A percentile compares a stretch with the other conserved stretches of the same genome.
Evolutionary conservation across 2,888 invertebrate genomes (phyloP).

Genomic region (Lumbricus terrestris): DNA sequence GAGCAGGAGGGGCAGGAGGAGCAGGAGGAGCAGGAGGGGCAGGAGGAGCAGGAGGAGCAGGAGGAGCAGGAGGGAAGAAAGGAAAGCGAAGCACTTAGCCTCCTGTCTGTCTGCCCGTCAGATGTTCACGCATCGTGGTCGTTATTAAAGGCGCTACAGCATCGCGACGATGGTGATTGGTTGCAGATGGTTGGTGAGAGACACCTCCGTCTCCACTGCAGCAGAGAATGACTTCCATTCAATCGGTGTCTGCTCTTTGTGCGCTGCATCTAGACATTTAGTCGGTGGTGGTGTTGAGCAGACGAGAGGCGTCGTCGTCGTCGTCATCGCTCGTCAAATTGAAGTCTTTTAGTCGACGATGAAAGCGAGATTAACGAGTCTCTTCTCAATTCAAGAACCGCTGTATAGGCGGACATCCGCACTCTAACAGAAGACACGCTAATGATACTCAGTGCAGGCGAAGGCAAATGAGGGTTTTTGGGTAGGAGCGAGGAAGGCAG

Average conservation of each 20-base stretch:
- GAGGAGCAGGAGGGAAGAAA: background rate
- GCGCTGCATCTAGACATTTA: background rate
- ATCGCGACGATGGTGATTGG: background rate
- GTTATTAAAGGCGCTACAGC: background rate
- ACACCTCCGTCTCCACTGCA: too few relatives aligned
- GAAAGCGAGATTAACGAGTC: background rate
- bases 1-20: too few relatives aligned
- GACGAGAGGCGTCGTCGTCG: too few relatives aligned
- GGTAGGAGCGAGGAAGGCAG: background rate
- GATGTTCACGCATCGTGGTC: too few relatives aligned
- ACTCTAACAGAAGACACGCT: background rate
- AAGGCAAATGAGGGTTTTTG: too few relatives aligned
- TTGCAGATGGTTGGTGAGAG: background rate
- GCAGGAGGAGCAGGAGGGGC: too few relatives aligned
- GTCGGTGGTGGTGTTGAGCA: too few relatives aligned
- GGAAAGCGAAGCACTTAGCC: background rate
- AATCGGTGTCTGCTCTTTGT: background rate
- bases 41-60: too few relatives aligned
- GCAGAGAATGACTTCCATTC: background rate
- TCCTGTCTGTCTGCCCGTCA: background rate
- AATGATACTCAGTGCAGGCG: background rate
- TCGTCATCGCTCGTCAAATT: background rate
- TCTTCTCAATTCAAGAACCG: background rate
- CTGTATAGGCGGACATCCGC: background rate
- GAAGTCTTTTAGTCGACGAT: background rate